Evolutionary conservation across 1,140 invertebrate species (phyloP).

Genomic region (Lysiphlebus fabarum): DNA sequence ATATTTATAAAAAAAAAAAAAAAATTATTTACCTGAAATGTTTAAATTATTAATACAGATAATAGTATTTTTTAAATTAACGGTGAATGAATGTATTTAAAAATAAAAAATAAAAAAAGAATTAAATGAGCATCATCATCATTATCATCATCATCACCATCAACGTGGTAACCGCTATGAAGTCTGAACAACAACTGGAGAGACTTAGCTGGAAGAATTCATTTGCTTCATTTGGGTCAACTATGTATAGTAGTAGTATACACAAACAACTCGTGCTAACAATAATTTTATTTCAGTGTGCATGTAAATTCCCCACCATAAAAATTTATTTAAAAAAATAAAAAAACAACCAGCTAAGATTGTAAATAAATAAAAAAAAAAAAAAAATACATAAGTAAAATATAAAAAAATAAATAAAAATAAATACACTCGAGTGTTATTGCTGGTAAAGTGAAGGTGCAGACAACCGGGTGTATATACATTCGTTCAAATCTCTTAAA

Average conservation of each 20-base stretch:
- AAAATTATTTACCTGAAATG: too few relatives aligned
- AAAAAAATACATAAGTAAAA: too few relatives aligned
- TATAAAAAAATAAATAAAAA: too few relatives aligned
- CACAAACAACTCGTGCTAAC: not conserved
- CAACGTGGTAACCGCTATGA: constrained; percentile 32
- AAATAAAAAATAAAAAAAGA: too few relatives aligned
- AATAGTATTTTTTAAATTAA: not conserved
- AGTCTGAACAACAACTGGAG: constrained; percentile 42
- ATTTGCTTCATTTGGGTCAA: constrained; percentile 51
- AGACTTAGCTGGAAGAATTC: constrained; percentile 39
- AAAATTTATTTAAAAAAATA: not conserved
- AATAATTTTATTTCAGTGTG: not conserved
- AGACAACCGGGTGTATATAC: constrained; percentile 12
- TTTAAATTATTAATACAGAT: not conserved
- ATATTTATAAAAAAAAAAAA: too few relatives aligned
- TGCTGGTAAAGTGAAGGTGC: constrained; percentile 35
- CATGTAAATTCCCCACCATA: not conserved
- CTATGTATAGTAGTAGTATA: constrained; percentile 41
- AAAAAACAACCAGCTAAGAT: not conserved
- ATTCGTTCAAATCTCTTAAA: not conserved
- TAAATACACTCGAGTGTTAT: too few relatives aligned
- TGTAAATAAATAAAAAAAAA: too few relatives aligned
- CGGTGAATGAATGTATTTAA: too few relatives aligned
- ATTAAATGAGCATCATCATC: too few relatives aligned
- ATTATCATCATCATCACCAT: too few relatives aligned